phyloP scores from a whole-genome alignment of 2,888 invertebrate genomes.

The Drosophila ezoana region DNA sequence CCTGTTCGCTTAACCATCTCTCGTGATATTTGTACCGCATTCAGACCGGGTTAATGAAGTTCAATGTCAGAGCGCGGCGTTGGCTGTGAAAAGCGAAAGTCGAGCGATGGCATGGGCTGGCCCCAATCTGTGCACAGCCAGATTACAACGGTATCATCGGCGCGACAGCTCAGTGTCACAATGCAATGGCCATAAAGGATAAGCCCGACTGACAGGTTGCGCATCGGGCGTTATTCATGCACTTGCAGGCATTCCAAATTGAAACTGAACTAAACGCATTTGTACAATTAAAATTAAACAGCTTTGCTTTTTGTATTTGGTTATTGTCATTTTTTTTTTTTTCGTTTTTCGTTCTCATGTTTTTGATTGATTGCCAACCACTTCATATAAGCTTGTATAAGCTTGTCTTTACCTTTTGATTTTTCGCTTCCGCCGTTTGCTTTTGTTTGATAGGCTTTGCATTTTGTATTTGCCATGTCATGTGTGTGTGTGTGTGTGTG shows the following conservation, averaged over 20 bases:
- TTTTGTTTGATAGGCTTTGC: constrained; percentile 36
- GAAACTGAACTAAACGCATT: constrained; percentile 6
- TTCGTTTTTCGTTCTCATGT: constrained; percentile 1
- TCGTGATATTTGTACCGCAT: constrained; percentile 32
- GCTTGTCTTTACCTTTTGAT: constrained; percentile 22
- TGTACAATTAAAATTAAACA: constrained; percentile 3
- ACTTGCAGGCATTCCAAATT: not conserved
- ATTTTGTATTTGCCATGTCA: constrained; percentile 27
- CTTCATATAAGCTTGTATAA: constrained; percentile 28
- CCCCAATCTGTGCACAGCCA: not conserved
- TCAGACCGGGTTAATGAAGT: constrained; percentile 51
- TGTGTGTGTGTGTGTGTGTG: constrained; percentile 5
- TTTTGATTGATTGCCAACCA: constrained; percentile 25
- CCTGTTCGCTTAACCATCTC: constrained; percentile 35
- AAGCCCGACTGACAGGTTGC: not conserved
- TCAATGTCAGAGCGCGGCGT: constrained; percentile 52
- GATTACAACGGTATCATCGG: constrained; percentile 1
- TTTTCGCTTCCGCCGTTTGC: constrained; percentile 43
- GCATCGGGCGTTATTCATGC: not conserved
- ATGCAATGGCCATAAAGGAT: constrained; percentile 24
- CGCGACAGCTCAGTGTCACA: constrained; percentile 26
- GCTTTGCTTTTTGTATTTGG: constrained; percentile 4
- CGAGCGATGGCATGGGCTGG: constrained; percentile 6
- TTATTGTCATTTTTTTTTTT: not conserved
- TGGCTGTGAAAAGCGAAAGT: constrained; percentile 48